phyloP scores from a whole-genome alignment of 2,113 vertebrate genomes.

The Toxotes chatareus region DNA sequence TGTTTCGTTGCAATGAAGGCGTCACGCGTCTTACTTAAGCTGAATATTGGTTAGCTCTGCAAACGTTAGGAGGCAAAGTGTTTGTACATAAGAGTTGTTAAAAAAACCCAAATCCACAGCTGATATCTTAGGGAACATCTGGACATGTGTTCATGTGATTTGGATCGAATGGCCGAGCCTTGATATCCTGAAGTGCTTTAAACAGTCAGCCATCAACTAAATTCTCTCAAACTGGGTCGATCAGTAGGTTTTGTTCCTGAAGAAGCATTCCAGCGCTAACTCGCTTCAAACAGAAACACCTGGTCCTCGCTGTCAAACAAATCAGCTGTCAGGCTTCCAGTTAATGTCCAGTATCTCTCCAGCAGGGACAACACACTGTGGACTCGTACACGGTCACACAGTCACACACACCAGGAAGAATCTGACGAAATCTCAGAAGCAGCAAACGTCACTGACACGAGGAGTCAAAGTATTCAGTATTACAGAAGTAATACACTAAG shows the following conservation, averaged over 20 bases:
- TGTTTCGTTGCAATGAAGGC: no score
- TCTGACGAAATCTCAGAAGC: not conserved
- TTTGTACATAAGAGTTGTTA: no score
- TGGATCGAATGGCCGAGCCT: not conserved
- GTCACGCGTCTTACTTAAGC: not conserved
- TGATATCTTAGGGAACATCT: no score
- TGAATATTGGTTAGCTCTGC: not conserved
- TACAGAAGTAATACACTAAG: not conserved
- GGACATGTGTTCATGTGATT: no score
- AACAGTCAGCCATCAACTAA: not conserved
- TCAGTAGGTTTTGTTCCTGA: not conserved
- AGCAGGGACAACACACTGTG: no score
- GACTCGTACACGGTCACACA: not conserved
- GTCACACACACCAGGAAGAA: not conserved
- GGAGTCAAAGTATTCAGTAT: no score
- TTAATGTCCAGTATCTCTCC: no score
- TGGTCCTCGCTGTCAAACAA: no score
- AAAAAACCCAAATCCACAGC: no score
- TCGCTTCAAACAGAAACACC: not conserved
- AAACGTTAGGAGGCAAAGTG: no score
- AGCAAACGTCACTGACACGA: not conserved
- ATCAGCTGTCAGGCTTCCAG: no score
- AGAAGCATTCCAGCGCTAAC: not conserved
- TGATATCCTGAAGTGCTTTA: constrained; percentile 14
- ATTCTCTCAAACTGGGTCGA: no score